A percentile compares a stretch with the other conserved stretches of the same genome.
These are phyloP conservation scores for Dascillus cervinus DNA, from an alignment of 2,888 invertebrate genomes.

Conservation along the genomic window DNA sequence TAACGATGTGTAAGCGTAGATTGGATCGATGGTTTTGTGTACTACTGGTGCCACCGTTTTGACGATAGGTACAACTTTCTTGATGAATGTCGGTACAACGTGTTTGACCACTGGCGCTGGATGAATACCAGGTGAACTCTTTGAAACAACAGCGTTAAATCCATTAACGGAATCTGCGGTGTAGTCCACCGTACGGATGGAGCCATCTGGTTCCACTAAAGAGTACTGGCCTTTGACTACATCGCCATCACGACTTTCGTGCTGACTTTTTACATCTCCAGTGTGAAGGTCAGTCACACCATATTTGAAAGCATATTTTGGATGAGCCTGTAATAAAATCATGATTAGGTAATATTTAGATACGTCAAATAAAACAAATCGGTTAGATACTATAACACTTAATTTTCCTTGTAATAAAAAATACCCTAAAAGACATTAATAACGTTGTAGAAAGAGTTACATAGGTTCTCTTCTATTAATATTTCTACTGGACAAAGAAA, in stretches of 20 bases:
- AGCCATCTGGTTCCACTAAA: conserved; percentile 43
- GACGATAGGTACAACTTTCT: conserved; percentile 28
- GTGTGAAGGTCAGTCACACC: conserved; percentile 56
- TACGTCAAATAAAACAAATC: too few relatives aligned
- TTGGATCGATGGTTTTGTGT: conserved; percentile 31
- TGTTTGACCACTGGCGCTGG: conserved; percentile 27
- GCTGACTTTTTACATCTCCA: conserved; percentile 54
- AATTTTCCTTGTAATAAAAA: too few relatives aligned
- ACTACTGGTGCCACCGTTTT: conserved; percentile 32
- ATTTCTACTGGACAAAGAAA: too few relatives aligned
- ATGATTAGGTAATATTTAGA: too few relatives aligned
- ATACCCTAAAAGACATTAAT: too few relatives aligned
- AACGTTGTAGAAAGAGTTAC: too few relatives aligned
- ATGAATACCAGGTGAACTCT: conserved; percentile 47
- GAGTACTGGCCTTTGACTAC: conserved; percentile 47
- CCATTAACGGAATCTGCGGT: conserved; percentile 53
- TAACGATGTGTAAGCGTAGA: conserved; percentile 18
- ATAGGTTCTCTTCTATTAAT: too few relatives aligned
- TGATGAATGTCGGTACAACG: conserved; percentile 27
- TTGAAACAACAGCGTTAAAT: conserved; percentile 51
- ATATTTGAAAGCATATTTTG: conserved; percentile 54
- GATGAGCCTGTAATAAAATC: conserved; percentile 42
- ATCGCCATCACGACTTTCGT: conserved; percentile 56
- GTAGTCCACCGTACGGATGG: conserved; percentile 43
- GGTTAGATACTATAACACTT: too few relatives aligned